Evolutionary conservation across 2,888 invertebrate genomes (phyloP), one percentile per base, ranked within the genome.

Genomic region (Mythimna pallens): DNA sequence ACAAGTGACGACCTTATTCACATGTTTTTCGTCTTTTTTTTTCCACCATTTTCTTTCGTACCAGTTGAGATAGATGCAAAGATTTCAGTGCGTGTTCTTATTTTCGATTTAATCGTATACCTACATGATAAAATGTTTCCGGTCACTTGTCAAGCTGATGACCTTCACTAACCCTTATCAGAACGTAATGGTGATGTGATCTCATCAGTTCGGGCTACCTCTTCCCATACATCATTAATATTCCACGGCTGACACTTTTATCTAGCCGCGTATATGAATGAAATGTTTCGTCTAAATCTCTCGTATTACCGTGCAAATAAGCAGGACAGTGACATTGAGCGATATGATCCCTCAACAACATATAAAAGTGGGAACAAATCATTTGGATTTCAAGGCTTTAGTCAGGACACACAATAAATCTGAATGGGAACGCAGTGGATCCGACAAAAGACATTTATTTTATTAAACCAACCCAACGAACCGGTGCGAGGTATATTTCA

Each of bases 361-460:
- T 70, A 72, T 83, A 80, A 76, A 76, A 80, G 52, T 73, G 58
- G 65, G 54, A 30, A 83, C 83, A 80, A 83, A 70, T 76, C 73
- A 70, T 79, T 72, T 66, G 69, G 78, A 78, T 73, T 59, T 58
- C 52, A 64, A 34, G 70, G 84, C 72, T 85, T 85, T 73, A 66
- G 69, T 43, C 30, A 70, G 68, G 66, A 78, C 73, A 74, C 58
- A 69, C 67, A 76, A 86, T 86, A 84, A 78, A 78, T 78, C 62
- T 73, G 78, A 84, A 81, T 73, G 70, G 50, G 9, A 77, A 73
- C 62, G 69, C 75, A 73, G 65, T 76, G 69, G 63, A 78, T 71
- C 70, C 54, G 71, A 78, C 82, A 75, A 81, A 76, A 76, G 74
- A 86, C 67, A 70, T 81, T 86, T 78, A 84, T 84, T 86, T 81